Conservation (phyloP, 2,113 vertebrate species). For the Corvus cornix region DNA sequence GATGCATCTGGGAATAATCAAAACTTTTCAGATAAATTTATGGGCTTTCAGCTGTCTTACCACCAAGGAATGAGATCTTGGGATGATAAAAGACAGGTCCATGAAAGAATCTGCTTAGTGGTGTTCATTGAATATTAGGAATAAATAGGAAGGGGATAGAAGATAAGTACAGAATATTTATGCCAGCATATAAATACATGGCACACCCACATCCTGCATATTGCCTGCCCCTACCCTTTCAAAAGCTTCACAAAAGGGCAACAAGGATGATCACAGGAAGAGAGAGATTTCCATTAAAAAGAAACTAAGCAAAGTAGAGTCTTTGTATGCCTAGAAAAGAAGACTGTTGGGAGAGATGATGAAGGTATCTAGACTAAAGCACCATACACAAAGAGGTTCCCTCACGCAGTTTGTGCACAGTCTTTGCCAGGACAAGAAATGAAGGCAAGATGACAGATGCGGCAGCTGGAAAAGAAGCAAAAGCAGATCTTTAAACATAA, state of each 20-base stretch:
- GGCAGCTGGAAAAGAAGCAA: background rate
- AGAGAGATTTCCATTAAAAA: slow-evolving; percentile 1
- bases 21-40: background rate
- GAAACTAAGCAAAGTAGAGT: background rate
- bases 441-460: background rate
- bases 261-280: background rate
- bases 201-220: background rate
- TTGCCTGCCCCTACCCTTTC: background rate
- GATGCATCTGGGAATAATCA: background rate
- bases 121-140: background rate
- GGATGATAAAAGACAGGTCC: background rate
- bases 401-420: background rate
- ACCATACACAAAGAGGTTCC: background rate
- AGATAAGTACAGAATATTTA: background rate
- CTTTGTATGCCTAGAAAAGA: background rate
- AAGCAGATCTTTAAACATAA: background rate
- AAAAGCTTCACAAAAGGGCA: background rate
- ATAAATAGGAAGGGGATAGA: background rate
- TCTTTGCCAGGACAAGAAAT: background rate
- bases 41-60: background rate
- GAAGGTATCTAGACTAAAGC: background rate
- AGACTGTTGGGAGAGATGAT: background rate
- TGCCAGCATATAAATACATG: background rate
- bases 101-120: background rate
- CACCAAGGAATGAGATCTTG: background rate